Base-by-base conservation (phyloP, 1,140 invertebrate genomes). In the Phortica variegata region DNA sequence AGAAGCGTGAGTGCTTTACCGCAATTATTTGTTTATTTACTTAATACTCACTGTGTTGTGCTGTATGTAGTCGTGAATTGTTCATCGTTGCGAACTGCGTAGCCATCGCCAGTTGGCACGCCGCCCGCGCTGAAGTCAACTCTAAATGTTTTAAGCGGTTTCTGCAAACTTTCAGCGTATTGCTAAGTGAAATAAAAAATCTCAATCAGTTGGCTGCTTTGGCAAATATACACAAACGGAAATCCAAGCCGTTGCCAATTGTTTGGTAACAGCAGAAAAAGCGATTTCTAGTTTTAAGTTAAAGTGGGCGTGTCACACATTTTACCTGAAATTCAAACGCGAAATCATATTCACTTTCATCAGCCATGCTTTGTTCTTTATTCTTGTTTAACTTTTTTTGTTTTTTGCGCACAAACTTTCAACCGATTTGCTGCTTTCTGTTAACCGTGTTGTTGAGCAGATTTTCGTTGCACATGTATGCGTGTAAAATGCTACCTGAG, bases 271-370 rank as follows among this genome's bases (percentile, higher is more conserved):
- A 12, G 26, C 12, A 29, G 26, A 12, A 6, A 12, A n/a, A 15
- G 12, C 33, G 31, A 32, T 38, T 38, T 31, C 16, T 33, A 50
- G 45, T n/a, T n/a, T n/a, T n/a, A n/a, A n/a, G n/a, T 31, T n/a
- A 26, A 26, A 26, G 10, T 26, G 23, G 23, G 23, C 23, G 23
- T 26, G 10, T n/a, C n/a, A n/a, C 21, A 54, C 6, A 37, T 17
- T 78, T 73, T 77, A 82, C 81, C 81, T 80, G 78, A 73, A 81
- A 81, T 73, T 83, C 81, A 73, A 79, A 82, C 49, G 80, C 79
- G 73, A 83, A 83, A 74, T 82, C 79, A 77, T 82, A 82, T 59
- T 82, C 80, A 70, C 80, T 79, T 70, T 71, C 66, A 56, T 70
- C 63, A 69, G 63, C 54, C 65, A 69, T 26, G 5, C 5, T 26